Evolutionary conservation across 2,888 invertebrate genomes (phyloP).

Genomic region (Agrochola litura): DNA sequence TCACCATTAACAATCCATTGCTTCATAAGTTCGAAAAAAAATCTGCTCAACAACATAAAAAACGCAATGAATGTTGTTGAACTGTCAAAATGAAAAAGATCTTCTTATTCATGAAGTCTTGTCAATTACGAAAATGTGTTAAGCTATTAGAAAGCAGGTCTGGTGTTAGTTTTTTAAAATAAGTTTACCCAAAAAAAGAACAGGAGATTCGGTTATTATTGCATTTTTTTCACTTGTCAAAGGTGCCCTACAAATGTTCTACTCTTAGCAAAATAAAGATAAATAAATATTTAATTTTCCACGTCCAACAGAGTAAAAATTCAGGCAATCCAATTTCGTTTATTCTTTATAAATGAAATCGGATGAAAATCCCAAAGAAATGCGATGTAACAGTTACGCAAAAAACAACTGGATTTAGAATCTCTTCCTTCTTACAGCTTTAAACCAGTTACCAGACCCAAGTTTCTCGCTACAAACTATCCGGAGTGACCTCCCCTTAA

Average conservation of each 20-base stretch:
- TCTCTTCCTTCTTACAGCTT: neutral
- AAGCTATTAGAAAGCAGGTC: too few species aligned
- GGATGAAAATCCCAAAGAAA: neutral
- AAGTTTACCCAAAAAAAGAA: neutral
- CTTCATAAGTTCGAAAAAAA: too few species aligned
- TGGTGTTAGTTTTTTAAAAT: neutral
- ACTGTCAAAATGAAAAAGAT: too few species aligned
- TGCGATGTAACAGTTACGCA: neutral
- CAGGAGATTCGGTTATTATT: neutral
- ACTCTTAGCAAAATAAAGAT: neutral
- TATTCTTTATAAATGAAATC: too few species aligned
- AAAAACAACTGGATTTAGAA: neutral
- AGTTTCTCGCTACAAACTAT: neutral
- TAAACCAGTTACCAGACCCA: neutral
- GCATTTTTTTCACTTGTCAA: neutral
- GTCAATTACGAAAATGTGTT: too few species aligned
- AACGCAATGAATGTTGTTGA: too few species aligned
- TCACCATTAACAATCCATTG: too few species aligned
- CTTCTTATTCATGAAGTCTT: too few species aligned
- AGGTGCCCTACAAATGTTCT: neutral
- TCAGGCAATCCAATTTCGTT: too few species aligned
- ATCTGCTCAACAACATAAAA: too few species aligned
- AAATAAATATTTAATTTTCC: neutral
- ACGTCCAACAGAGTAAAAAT: neutral
- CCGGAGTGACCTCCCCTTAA: conserved; percentile 10